Evolutionary conservation across 2,888 invertebrate genomes (phyloP).

Genomic region (Salpingus planirostris): DNA sequence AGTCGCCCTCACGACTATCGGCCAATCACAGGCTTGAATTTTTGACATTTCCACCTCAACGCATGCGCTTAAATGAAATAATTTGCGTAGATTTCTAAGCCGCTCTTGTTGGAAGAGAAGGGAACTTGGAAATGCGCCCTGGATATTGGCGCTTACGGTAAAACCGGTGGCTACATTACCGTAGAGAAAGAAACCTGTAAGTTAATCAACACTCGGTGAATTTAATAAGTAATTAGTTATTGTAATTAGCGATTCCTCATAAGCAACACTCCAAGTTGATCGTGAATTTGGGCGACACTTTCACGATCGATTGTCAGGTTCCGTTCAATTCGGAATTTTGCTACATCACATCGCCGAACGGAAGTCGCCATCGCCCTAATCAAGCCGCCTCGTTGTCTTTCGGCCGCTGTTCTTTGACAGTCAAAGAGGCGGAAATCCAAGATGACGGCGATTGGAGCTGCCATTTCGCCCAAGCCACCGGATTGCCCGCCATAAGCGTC

Average conservation of each 20-base stretch:
- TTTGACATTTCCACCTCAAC: too few relatives aligned
- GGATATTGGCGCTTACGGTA: neutral
- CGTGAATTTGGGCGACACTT: slow-evolving; percentile 6
- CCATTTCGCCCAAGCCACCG: slow-evolving; percentile 12
- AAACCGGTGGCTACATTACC: neutral
- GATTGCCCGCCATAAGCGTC: too few relatives aligned
- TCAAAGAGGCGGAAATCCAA: neutral
- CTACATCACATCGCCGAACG: slow-evolving; percentile 12
- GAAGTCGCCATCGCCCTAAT: slow-evolving; percentile 10
- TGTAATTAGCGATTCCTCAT: slow-evolving; percentile 9
- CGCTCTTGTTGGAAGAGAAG: slow-evolving; percentile 12
- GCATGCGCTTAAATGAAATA: too few relatives aligned
- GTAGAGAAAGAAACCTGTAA: neutral
- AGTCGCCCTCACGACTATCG: too few relatives aligned
- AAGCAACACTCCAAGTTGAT: slow-evolving; percentile 4
- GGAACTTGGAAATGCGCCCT: slow-evolving; percentile 17
- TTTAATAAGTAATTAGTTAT: neutral
- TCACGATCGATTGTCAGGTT: slow-evolving; percentile 14
- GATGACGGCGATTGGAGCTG: slow-evolving; percentile 20
- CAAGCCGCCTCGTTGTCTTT: neutral
- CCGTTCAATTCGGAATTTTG: slow-evolving; percentile 16
- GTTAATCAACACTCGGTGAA: neutral
- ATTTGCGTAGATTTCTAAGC: slow-evolving; percentile 14
- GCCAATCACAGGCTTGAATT: too few relatives aligned
- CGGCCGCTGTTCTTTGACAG: slow-evolving; percentile 1